Evolutionary conservation across 2,113 vertebrate species (phyloP).

Genomic region (Cyanoliseus patagonus): DNA sequence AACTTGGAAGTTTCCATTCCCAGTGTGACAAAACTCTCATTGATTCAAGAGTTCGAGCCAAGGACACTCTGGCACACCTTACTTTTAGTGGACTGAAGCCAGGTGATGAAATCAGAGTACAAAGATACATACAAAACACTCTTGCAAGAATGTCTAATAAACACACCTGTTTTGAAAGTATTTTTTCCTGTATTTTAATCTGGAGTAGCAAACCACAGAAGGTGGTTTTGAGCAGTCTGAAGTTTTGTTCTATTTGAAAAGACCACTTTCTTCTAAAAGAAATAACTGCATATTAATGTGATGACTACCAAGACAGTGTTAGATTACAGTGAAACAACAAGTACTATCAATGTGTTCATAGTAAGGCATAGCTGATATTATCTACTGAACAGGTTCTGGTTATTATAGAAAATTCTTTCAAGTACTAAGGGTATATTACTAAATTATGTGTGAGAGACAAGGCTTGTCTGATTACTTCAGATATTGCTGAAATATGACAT

Average conservation of each 20-base stretch:
- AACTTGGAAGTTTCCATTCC: constrained; percentile 6
- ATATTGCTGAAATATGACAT: not conserved
- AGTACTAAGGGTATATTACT: not conserved
- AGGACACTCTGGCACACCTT: not conserved
- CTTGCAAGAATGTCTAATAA: not conserved
- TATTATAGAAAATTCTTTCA: not conserved
- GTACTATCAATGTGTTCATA: not conserved
- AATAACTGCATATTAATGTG: not conserved
- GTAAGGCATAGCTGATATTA: not conserved
- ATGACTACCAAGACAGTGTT: not conserved
- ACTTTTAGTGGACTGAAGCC: not conserved
- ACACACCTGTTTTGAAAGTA: not conserved
- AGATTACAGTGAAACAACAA: not conserved
- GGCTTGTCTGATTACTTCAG: not conserved
- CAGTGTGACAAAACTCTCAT: not conserved
- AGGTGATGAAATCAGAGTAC: not conserved
- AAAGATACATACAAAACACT: not conserved
- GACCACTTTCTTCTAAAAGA: not conserved
- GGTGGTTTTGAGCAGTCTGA: not conserved
- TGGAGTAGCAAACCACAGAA: not conserved
- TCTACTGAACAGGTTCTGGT: not conserved
- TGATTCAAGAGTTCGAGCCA: constrained; percentile 36
- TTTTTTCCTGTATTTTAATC: not conserved
- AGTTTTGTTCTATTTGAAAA: not conserved
- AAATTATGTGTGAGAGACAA: not conserved